phyloP scores from a whole-genome alignment of 1,140 invertebrate species.

The Limonius californicus region DNA sequence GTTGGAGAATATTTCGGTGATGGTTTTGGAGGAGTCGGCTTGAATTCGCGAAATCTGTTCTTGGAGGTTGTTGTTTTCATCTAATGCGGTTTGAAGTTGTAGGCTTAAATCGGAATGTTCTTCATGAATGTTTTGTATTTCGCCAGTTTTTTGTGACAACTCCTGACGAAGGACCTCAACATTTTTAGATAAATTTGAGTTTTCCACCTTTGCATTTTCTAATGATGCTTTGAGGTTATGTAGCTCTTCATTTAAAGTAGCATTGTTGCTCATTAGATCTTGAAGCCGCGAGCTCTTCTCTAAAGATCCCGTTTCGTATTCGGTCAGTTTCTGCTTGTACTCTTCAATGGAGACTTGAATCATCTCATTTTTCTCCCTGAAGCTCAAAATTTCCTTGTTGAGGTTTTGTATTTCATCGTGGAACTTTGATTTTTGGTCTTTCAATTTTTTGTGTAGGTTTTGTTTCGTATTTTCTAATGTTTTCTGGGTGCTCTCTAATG shows the following conservation, averaged over 20 bases:
- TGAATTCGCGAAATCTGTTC: not conserved
- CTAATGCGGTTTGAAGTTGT: not conserved
- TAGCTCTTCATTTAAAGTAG: not conserved
- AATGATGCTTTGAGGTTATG: not conserved
- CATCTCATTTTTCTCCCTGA: not conserved
- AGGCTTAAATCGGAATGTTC: not conserved
- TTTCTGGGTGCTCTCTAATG: not conserved
- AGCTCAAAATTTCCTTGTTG: not conserved
- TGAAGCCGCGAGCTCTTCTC: not conserved
- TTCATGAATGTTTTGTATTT: not conserved
- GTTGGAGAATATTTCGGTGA: too few species aligned
- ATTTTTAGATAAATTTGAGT: not conserved
- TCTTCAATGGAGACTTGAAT: not conserved
- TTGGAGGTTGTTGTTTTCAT: constrained; percentile 3
- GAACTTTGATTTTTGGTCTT: not conserved
- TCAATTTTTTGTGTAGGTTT: not conserved
- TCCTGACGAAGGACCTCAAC: not conserved
- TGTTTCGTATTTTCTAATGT: not conserved
- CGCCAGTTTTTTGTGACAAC: not conserved
- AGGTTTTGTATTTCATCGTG: not conserved
- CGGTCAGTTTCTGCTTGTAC: constrained; percentile 1
- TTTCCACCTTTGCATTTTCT: not conserved
- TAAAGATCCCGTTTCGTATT: not conserved
- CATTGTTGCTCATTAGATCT: not conserved
- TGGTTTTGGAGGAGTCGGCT: too few species aligned